Base-by-base conservation (phyloP, 2,888 invertebrate species). In the Ceraclea dissimilis region DNA sequence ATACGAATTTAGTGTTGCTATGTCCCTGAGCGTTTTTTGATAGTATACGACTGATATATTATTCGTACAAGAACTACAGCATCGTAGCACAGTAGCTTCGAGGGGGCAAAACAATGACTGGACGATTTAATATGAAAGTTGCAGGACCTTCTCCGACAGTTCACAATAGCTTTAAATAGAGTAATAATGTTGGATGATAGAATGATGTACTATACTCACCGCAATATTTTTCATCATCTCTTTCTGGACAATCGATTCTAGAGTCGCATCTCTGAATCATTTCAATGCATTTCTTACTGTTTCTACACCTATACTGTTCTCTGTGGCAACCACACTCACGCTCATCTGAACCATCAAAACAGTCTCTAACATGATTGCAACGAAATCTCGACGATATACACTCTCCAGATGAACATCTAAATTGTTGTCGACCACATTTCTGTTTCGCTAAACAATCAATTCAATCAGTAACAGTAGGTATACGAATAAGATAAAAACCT, bases 291-390 rank as follows among this genome's bases (percentile, higher is more conserved):
- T 69, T 70, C 63, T 71, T 71, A 67, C 71, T 71, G 61, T 49
- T 33, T 18, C 19, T n/a, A 46, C 61, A 61, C 18, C 31, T 44
- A 47, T 57, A 58, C 17, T 54, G 20, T 2, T 51, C 47, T 44
- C 22, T 19, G 2, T 17, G 10, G 19, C 60, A 58, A 69, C 68
- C 69, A 63, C 72, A 74, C 49, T 65, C 66, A 57, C 57, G 60
- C 66, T 81, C 81, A 65, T 81, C 81, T 49, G 73, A 75, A 58
- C 73, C 72, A 68, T 81, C 80, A 46, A 68, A 64, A 66, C 81
- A 81, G 65, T 81, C 78, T 62, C 62, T 60, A 60, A 69, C 63
- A 56, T 71, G 71, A 68, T 85, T 78, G 66, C 85, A 85, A 61
- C 73, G 70, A 56, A 75, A 74, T 46, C 70, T 69, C 48, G 68